Conservation (phyloP, 2,113 vertebrate genomes). For the Columba livia region DNA sequence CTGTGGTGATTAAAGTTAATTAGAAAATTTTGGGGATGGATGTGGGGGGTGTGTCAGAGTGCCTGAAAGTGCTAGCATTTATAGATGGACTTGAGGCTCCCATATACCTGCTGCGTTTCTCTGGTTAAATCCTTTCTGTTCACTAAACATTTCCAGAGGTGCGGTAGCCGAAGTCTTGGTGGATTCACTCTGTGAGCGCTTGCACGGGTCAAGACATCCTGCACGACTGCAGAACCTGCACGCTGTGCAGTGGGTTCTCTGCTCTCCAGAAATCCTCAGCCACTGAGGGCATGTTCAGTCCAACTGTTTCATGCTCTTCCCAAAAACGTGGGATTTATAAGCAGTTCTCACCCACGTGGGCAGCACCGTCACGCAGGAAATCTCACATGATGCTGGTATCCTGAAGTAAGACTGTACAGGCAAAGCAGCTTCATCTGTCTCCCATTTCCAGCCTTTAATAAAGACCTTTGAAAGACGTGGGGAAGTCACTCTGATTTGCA, state of each 20-base stretch:
- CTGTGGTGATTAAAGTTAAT: neutral
- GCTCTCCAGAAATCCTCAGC: neutral
- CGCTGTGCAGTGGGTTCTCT: neutral
- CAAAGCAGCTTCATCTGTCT: neutral
- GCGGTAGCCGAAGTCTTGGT: accelerated
- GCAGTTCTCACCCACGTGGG: accelerated
- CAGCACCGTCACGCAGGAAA: neutral
- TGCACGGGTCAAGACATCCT: neutral
- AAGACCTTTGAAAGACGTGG: neutral
- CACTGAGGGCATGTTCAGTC: accelerated
- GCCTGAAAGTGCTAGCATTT: neutral
- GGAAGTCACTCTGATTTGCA: neutral
- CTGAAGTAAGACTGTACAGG: neutral
- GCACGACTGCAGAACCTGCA: accelerated
- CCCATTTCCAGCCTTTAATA: neutral
- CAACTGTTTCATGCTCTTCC: neutral
- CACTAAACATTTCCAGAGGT: neutral
- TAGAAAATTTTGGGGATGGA: neutral
- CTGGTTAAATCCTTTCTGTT: neutral
- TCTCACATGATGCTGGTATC: neutral
- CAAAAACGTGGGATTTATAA: neutral
- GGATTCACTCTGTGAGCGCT: neutral
- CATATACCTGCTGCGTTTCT: neutral
- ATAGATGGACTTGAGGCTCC: neutral
- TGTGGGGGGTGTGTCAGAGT: neutral